Base-by-base conservation (phyloP, 2,888 invertebrate species). In the Torymus auratus region DNA sequence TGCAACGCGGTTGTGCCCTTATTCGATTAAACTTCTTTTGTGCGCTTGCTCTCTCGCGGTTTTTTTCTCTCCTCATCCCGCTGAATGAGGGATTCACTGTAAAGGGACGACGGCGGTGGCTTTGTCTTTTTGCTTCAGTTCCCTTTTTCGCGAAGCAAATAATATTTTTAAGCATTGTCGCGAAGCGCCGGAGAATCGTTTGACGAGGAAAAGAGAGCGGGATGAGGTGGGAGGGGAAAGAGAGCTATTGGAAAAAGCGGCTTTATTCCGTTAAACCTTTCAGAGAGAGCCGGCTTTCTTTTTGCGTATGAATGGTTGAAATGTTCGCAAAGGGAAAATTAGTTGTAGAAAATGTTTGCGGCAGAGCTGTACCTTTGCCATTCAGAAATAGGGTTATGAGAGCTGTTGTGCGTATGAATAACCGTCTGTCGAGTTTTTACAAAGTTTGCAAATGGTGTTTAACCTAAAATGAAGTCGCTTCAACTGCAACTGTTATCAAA, bases 11-110 rank as follows among this genome's bases (percentile, higher is more conserved):
- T 56, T 53, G 55, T 41, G 50, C 64, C 64, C 56, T 62, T 65
- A 74, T 74, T 74, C 65, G 56, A 56, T 65, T 74, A 41, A 53
- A 64, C 62, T 65, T 64, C 65, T 28, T 65, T 74, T 74, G 65
- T 67, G 7, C 28, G 28, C 28, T 28, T 28, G 28, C 28, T 28
- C 28, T 28, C 17, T 20, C 58, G 60, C n/a, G 23, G 15, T 13
- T 23, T 71, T 13, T 23, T 60, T 56, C 41, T 41, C 5, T 62
- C 52, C 15, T 72, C 53, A 61, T 61, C 4, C 14, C 20, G 14
- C 52, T 61, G 58, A 52, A 61, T 61, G 61, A 52, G 12, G 60
- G 61, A 61, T 23, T 61, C 52, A 20, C 14, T 71, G 52, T 15
- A 52, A 72, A 72, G 10, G 53, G 3, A 61, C 28, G 28, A 28